These are phyloP conservation scores for Trissolcus japonicus DNA, from an alignment of 2,888 invertebrate genomes.

Conservation along the genomic window DNA sequence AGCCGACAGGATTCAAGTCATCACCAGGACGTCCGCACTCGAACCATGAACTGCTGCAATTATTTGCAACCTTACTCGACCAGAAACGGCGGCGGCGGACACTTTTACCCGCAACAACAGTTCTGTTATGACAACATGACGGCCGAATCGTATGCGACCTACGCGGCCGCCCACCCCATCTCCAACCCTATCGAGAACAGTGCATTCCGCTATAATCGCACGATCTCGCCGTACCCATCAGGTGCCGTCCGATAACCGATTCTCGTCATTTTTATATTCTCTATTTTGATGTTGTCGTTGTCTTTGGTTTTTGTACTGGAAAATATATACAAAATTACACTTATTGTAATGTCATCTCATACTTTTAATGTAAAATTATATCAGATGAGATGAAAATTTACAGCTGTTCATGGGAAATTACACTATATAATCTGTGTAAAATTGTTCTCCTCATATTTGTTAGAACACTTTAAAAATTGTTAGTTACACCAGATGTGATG, in stretches of 20 bases:
- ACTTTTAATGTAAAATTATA: background rate
- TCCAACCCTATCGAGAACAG: slow-evolving; percentile 68
- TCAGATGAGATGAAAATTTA: too few relatives aligned
- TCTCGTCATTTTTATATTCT: background rate
- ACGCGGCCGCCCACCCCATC: slow-evolving; percentile 63
- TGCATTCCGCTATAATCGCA: slow-evolving; percentile 68
- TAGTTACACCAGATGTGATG: too few relatives aligned
- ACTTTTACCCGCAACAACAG: slow-evolving; percentile 69
- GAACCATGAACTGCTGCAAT: slow-evolving; percentile 72
- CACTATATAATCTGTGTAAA: too few relatives aligned
- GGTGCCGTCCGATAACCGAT: slow-evolving; percentile 60
- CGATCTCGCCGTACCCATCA: slow-evolving; percentile 72
- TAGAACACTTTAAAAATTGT: too few relatives aligned
- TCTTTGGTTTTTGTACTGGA: background rate
- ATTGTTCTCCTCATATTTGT: too few relatives aligned
- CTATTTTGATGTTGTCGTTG: background rate
- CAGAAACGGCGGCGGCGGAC: slow-evolving; percentile 58
- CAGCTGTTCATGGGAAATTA: too few relatives aligned
- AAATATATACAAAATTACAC: too few relatives aligned
- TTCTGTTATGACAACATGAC: slow-evolving; percentile 71
- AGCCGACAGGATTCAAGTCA: background rate
- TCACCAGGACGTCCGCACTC: too few relatives aligned
- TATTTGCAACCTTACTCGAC: slow-evolving; percentile 72
- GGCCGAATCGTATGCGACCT: slow-evolving; percentile 62
- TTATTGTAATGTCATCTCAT: background rate